Conservation (phyloP, 2,797 vertebrate species). For the Acanthurus leucopareius region DNA sequence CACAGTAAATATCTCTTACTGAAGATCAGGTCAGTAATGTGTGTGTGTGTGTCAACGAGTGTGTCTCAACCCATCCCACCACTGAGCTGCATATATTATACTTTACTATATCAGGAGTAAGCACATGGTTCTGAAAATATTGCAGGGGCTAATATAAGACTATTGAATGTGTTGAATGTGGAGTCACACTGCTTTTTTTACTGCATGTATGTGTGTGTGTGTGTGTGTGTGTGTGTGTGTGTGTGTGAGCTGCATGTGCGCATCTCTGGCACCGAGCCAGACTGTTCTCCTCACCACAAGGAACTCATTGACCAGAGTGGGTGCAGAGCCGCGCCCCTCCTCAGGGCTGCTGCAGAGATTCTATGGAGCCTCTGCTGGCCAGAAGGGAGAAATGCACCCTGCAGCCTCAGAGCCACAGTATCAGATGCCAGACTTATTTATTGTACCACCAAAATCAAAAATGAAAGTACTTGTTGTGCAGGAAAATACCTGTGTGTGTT, state of each 20-base stretch:
- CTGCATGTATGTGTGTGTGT: slow-evolving; percentile 25
- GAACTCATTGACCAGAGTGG: slow-evolving; percentile 90
- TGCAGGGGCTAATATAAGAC: slow-evolving; percentile 58
- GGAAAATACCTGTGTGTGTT: not conserved
- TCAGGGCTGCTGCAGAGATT: slow-evolving; percentile 78
- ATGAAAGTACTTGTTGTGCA: not conserved
- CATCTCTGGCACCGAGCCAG: slow-evolving; percentile 70
- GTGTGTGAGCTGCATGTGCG: slow-evolving; percentile 55
- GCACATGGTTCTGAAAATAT: slow-evolving; percentile 52
- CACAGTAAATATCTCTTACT: slow-evolving; percentile 8
- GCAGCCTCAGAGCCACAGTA: not conserved
- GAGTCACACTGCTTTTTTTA: slow-evolving; percentile 43
- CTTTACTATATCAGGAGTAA: slow-evolving; percentile 35
- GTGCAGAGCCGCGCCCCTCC: slow-evolving; percentile 87
- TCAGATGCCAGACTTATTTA: not conserved
- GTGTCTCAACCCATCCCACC: slow-evolving; percentile 22
- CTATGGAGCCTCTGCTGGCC: slow-evolving; percentile 87
- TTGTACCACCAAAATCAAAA: not conserved
- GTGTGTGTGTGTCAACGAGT: slow-evolving; percentile 11
- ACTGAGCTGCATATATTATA: not conserved
- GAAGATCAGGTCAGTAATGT: slow-evolving; percentile 26
- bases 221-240: slow-evolving; percentile 30
- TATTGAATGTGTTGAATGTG: slow-evolving; percentile 46
- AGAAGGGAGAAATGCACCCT: slow-evolving; percentile 44
- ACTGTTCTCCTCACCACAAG: slow-evolving; percentile 84